phyloP scores from a whole-genome alignment of 2,888 invertebrate genomes.

The Melanargia galathea region DNA sequence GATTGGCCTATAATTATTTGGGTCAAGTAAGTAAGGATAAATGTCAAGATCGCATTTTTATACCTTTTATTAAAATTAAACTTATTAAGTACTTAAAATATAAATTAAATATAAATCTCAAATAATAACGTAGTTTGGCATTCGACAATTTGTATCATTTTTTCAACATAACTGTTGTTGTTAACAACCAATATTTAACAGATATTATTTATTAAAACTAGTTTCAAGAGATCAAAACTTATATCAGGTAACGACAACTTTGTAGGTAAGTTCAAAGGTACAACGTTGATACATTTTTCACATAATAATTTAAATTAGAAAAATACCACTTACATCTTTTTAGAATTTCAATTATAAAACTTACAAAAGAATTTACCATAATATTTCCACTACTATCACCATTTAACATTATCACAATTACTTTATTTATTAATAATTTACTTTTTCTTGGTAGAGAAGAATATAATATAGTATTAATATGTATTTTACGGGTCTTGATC shows the following conservation, averaged over 20 bases:
- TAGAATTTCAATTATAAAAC: constrained; percentile 48
- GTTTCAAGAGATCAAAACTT: constrained; percentile 78
- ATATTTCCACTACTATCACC: constrained; percentile 61
- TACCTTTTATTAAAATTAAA: constrained; percentile 48
- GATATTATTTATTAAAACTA: constrained; percentile 62
- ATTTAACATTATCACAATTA: constrained; percentile 62
- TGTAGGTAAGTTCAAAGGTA: constrained; percentile 40
- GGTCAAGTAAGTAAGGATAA: no score
- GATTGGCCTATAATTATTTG: no score
- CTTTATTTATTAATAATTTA: constrained; percentile 31
- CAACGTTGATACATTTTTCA: constrained; percentile 19
- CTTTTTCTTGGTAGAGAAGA: constrained; percentile 19
- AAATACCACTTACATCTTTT: constrained; percentile 45
- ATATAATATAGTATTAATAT: neutral
- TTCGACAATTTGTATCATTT: constrained; percentile 44
- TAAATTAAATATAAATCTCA: constrained; percentile 66
- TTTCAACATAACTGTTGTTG: constrained; percentile 47
- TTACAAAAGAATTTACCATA: constrained; percentile 48
- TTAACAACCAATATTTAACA: constrained; percentile 48
- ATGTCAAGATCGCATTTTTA: constrained; percentile 34
- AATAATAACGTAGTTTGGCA: constrained; percentile 76
- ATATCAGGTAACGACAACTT: constrained; percentile 74
- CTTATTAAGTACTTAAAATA: constrained; percentile 50
- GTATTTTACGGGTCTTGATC: neutral
- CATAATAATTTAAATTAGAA: constrained; percentile 42